Base-by-base conservation (phyloP, 92 coral and sea anemone species). In the Porites evermanni region DNA sequence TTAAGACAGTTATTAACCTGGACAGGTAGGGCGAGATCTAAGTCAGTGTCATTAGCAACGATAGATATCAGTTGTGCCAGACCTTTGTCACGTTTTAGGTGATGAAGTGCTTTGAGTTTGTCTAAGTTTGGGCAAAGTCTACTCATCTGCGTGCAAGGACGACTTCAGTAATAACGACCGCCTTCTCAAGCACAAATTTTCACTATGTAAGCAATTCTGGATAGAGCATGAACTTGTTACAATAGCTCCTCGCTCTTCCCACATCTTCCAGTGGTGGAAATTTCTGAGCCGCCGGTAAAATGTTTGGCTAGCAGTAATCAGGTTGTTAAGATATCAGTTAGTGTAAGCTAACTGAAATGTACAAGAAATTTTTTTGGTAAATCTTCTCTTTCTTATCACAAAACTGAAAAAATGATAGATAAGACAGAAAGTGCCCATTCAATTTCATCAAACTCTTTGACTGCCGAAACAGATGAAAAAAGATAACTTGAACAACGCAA, bases 51-150 rank as follows among this genome's bases (percentile, higher is more conserved):
- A 83, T 64, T 32, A 12, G 59, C 58, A 11, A 77, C 51, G 13
- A 58, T 66, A 38, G 47, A 38, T 38, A 38, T 4, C 47, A 38
- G 47, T 4, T 38, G 47, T 53, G 77, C 69, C 26, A 90, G 67
- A 64, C 93, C 93, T 38, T 66, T 56, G 58, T 70, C 58, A 51
- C 72, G 77, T 77, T 80, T 79, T 29, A 66, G 86, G 65, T 21
- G 79, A 71, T 90, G 93, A 52, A 90, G 91, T 20, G 88, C 75
- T 90, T 77, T 90, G 56, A 90, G 91, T 65, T 87, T 90, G 24
- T 81, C 72, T 80, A 87, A 70, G 91, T 90, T 79, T 73, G 87
- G 76, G 51, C 81, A 80, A 47, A 38, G 84, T 71, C 69, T 73
- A 71, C 58, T 90, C 93, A 90, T 87, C 90, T 87, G 91, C 75